Percentiles rank a stretch among this genome's conserved stretches.
Conservation (phyloP, 2,888 invertebrate genomes). For the Druceiella hillmani region DNA sequence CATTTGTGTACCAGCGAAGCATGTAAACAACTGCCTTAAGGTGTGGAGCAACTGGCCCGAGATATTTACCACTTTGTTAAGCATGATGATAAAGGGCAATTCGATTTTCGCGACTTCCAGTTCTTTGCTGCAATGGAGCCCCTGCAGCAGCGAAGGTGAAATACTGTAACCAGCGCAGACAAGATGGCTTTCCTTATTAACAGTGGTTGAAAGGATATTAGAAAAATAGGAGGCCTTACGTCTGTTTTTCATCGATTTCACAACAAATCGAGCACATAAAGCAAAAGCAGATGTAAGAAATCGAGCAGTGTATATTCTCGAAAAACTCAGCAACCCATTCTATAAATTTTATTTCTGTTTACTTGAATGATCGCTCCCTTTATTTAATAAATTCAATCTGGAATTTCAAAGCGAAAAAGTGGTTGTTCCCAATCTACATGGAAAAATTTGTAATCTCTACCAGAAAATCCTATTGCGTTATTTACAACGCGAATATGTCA, state of each 20-base stretch:
- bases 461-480: slow-evolving; percentile 14
- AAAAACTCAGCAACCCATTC: slow-evolving; percentile 16
- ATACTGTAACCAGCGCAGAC: too few relatives aligned
- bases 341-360: slow-evolving; percentile 17
- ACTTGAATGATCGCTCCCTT: slow-evolving; percentile 15
- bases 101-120: slow-evolving; percentile 17
- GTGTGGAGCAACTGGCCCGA: slow-evolving; percentile 25
- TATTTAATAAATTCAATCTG: slow-evolving; percentile 17
- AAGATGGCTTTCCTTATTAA: slow-evolving; percentile 13
- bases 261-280: slow-evolving; percentile 14
- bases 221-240: slow-evolving; percentile 17
- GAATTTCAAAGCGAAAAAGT: slow-evolving; percentile 9
- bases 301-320: slow-evolving; percentile 13
- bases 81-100: slow-evolving; percentile 15
- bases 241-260: slow-evolving; percentile 17
- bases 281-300: too few relatives aligned
- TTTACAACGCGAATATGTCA: slow-evolving; percentile 13
- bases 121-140: slow-evolving; percentile 8
- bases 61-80: slow-evolving; percentile 25
- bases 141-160: too few relatives aligned
- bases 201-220: slow-evolving; percentile 11
- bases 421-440: background rate
- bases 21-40: slow-evolving; percentile 25
- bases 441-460: slow-evolving; percentile 11
- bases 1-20: slow-evolving; percentile 27